These are phyloP conservation scores for Hypena proboscidalis DNA, from an alignment of 2,888 invertebrate species.

Conservation along the genomic window DNA sequence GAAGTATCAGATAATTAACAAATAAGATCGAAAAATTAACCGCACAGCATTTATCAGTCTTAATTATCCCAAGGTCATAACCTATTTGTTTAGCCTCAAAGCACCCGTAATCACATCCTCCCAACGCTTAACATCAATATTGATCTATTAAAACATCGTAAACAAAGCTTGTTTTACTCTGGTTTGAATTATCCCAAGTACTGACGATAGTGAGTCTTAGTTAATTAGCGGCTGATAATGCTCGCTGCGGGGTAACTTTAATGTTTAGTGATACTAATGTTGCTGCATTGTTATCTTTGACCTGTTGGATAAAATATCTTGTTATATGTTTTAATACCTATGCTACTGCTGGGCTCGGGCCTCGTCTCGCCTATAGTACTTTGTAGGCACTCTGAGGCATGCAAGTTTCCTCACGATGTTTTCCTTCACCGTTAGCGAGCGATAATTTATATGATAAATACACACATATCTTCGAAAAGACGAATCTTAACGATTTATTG, in stretches of 20 bases:
- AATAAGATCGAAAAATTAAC: conserved; percentile 20
- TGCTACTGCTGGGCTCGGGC: no score
- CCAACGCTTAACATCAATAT: conserved; percentile 56
- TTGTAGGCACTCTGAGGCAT: no score
- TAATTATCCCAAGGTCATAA: no score
- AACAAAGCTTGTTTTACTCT: conserved; percentile 53
- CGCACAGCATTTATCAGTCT: conserved; percentile 13
- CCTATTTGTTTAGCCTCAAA: conserved; percentile 33
- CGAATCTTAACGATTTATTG: no score
- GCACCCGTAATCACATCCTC: conserved; percentile 47
- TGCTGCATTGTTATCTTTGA: conserved; percentile 3
- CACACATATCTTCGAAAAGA: no score
- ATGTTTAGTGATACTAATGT: conserved; percentile 16
- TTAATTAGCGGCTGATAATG: conserved; percentile 31
- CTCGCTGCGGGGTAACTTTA: conserved; percentile 17
- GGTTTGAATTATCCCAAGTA: conserved; percentile 51
- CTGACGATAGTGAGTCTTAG: conserved; percentile 30
- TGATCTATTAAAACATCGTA: conserved; percentile 60
- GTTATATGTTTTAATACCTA: no score
- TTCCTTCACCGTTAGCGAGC: no score
- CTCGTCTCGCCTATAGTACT: no score
- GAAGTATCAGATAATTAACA: no score
- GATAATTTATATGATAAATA: no score
- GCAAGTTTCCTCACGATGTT: no score
- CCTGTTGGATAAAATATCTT: no score